phyloP scores from a whole-genome alignment of 2,797 vertebrate species.

The Phaenicophaeus curvirostris region DNA sequence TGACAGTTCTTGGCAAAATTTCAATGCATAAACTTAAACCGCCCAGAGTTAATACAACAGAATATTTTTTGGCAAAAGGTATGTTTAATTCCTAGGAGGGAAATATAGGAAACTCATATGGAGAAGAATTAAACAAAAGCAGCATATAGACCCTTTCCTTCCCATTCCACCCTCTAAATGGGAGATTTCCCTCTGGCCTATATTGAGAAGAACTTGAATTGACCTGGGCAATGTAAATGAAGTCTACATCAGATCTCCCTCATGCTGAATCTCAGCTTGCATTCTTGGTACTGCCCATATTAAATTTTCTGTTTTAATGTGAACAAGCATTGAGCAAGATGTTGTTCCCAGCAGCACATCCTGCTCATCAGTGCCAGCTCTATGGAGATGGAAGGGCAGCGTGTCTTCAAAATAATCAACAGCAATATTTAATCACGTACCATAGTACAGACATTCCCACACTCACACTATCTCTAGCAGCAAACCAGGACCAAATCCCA shows the following conservation, averaged over 20 bases:
- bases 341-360: neutral
- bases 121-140: constrained; percentile 13
- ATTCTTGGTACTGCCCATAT: neutral
- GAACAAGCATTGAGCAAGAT: neutral
- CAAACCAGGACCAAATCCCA: neutral
- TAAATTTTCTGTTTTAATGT: neutral
- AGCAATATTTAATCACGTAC: neutral
- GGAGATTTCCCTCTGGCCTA: neutral
- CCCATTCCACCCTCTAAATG: neutral
- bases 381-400: neutral
- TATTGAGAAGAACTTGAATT: neutral
- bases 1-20: neutral
- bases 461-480: neutral
- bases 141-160: neutral
- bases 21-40: neutral
- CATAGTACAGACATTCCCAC: neutral
- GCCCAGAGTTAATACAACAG: neutral
- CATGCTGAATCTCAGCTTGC: fast-evolving
- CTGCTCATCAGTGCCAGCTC: neutral
- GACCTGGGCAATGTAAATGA: neutral
- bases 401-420: neutral
- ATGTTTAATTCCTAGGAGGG: constrained; percentile 36
- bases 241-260: neutral
- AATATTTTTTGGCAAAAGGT: constrained; percentile 16
- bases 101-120: constrained; percentile 32